Evolutionary conservation across 2,888 invertebrate species (phyloP).

Genomic region (Leptarthrus brevirostris): DNA sequence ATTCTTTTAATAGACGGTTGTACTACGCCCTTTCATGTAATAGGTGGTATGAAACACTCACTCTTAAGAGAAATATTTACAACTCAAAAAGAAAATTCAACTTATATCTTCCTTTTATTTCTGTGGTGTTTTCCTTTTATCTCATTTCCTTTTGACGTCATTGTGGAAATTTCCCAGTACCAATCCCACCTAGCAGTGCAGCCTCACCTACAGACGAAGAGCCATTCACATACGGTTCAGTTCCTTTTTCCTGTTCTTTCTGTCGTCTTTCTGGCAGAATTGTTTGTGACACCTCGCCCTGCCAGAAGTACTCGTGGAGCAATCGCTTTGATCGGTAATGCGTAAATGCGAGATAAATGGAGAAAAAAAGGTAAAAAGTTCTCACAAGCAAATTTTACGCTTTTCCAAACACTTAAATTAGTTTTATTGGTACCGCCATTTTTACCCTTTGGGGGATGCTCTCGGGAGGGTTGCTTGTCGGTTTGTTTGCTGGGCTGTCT

Average conservation of each 20-base stretch:
- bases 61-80: too few species aligned
- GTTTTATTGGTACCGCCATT: slow-evolving; percentile 47
- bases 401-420: slow-evolving; percentile 52
- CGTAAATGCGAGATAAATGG: slow-evolving; percentile 49
- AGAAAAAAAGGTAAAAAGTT: slow-evolving; percentile 36
- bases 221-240: slow-evolving; percentile 9
- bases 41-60: too few species aligned
- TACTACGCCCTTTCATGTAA: too few species aligned
- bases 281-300: slow-evolving; percentile 49
- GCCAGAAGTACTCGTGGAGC: not conserved
- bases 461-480: not conserved
- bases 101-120: not conserved
- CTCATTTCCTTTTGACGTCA: slow-evolving; percentile 45
- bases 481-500: not conserved
- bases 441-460: slow-evolving; percentile 34
- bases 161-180: slow-evolving; percentile 37
- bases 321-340: slow-evolving; percentile 49
- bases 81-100: too few species aligned
- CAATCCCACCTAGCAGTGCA: not conserved
- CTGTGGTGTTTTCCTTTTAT: slow-evolving; percentile 41
- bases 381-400: slow-evolving; percentile 52
- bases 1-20: too few species aligned
- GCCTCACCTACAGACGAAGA: not conserved
- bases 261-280: slow-evolving; percentile 25
- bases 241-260: slow-evolving; percentile 4